Evolutionary conservation across 2,888 invertebrate species (phyloP).

Genomic region (Onchidella celtica): DNA sequence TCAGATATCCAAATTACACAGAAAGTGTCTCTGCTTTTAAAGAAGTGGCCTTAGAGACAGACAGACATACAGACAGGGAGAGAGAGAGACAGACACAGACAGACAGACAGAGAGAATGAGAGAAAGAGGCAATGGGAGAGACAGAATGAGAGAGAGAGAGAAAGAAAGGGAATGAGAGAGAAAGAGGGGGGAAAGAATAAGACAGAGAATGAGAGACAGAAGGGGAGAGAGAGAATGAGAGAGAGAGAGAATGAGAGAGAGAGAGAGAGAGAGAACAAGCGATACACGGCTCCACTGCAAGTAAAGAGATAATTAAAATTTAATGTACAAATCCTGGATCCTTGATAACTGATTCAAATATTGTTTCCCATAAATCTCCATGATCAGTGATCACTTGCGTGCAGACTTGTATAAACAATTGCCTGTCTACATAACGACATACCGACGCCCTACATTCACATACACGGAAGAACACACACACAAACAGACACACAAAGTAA

Average conservation of each 20-base stretch:
- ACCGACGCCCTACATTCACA: background rate
- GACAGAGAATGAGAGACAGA: constrained; percentile 11
- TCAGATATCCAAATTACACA: too few relatives aligned
- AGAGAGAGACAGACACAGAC: background rate
- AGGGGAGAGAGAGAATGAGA: background rate
- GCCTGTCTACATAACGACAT: background rate
- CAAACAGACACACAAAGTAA: too few relatives aligned
- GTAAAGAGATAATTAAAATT: too few relatives aligned
- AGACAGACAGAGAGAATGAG: constrained; percentile 32
- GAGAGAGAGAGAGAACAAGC: background rate
- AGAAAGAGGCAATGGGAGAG: constrained; percentile 10
- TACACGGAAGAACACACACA: background rate
- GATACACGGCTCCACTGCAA: too few relatives aligned
- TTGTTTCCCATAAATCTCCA: too few relatives aligned
- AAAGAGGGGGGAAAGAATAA: background rate
- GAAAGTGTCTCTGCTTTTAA: background rate
- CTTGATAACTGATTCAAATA: too few relatives aligned
- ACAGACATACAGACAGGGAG: background rate
- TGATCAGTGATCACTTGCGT: too few relatives aligned
- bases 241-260: constrained; percentile 3
- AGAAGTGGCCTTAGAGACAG: background rate
- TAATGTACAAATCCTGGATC: too few relatives aligned
- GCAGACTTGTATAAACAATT: too few relatives aligned
- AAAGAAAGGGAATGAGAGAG: constrained; percentile 1
- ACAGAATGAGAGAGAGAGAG: background rate